Base-by-base conservation (phyloP, 2,797 vertebrate genomes). In the Pelodytes ibericus region DNA sequence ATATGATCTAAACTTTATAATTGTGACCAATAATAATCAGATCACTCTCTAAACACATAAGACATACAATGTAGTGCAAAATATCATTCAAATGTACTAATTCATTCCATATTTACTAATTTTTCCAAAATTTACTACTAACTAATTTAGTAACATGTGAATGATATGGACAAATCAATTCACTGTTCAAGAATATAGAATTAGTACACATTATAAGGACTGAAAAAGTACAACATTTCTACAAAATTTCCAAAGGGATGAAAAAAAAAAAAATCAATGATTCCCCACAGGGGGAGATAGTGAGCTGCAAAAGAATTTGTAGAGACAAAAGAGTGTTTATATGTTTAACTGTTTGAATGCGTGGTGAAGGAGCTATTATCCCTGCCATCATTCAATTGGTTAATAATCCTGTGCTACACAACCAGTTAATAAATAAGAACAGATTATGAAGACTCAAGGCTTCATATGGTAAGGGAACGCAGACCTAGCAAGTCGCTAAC, bases 241-340 rank as follows among this genome's bases (percentile, higher is more conserved):
- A 51, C 49, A 2, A 10, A 26, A 39, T 59, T 33, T 56, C 30
- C 29, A 33, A 18, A 44, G 41, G 41, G 13, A 3, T 1, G 41
- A 44, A 13, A 44, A 10, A 29, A n/a, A 20, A 29, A 15, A 33
- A 64, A 64, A n/a, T n/a, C n/a, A n/a, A n/a, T n/a, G n/a, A 36
- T 64, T 36, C 4, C 62, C 33, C 4, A 3, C 7, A 75, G 73
- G 73, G 39, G 73, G 73, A 47, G 73, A 31, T 27, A 26, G 20
- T 18, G 65, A 69, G 65, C 51, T 26, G 6, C 25, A 15, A 26
- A 62, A 27, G 3, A 44, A 10, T 44, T 44, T 13, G 15, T 16
- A 44, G 41, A 3, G 3, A 16, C 2, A 44, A 44, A 44, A 16
- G 41, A 16, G 41, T 44, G 11, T 44, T 44, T 53, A 16, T 2